phyloP scores from a whole-genome alignment of 2,797 vertebrate species.

The Scleropages formosus region DNA sequence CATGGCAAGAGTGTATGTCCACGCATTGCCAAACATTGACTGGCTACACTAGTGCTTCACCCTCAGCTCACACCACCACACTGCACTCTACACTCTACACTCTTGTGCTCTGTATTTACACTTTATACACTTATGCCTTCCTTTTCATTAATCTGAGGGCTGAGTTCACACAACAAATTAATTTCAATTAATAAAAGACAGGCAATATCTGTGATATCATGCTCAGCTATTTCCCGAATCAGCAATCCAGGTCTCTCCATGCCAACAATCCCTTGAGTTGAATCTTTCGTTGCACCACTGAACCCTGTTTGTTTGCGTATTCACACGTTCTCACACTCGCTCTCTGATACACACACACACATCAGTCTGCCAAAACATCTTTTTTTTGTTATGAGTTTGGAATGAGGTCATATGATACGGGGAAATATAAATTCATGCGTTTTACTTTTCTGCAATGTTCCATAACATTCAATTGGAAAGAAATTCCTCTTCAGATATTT shows the following conservation, averaged over 20 bases:
- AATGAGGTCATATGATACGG: constrained; percentile 17
- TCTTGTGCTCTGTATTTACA: constrained; percentile 49
- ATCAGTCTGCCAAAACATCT: neutral
- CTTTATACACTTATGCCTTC: constrained; percentile 41
- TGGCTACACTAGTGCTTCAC: constrained; percentile 6
- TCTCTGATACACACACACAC: constrained; percentile 7
- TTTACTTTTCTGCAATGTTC: neutral
- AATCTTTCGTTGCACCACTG: neutral
- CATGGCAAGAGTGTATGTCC: constrained; percentile 1
- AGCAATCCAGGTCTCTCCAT: constrained; percentile 3
- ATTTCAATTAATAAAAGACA: constrained; percentile 66
- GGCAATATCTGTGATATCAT: constrained; percentile 66
- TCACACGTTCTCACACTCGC: neutral
- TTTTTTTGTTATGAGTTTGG: constrained; percentile 2
- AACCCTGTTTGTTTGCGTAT: neutral
- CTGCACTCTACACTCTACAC: constrained; percentile 59
- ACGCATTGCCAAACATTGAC: constrained; percentile 31
- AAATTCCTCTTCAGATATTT: neutral
- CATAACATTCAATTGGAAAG: neutral
- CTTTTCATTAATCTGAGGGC: constrained; percentile 42
- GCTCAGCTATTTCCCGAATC: constrained; percentile 44
- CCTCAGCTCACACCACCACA: constrained; percentile 40
- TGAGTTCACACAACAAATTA: neutral
- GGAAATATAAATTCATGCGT: constrained; percentile 18
- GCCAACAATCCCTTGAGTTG: neutral